A percentile compares a stretch with the other conserved stretches of the same genome.
phyloP scores from a whole-genome alignment of 2,888 invertebrate species.

The Coenonympha glycerion region DNA sequence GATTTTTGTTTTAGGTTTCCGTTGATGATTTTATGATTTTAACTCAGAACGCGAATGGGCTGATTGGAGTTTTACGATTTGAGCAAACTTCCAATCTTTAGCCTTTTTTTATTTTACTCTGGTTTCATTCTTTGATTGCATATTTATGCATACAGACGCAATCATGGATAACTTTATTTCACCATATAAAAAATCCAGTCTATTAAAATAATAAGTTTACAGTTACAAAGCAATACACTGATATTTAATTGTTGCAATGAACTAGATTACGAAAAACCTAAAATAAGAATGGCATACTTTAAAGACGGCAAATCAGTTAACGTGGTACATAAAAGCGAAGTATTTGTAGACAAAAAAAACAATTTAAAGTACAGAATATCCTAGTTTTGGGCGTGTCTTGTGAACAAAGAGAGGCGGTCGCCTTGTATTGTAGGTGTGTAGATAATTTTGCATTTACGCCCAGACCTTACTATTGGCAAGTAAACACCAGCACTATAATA shows the following conservation, averaged over 20 bases:
- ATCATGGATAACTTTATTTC: too few relatives aligned
- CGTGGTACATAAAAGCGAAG: neutral
- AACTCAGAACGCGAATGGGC: neutral
- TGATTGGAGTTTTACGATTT: constrained; percentile 7
- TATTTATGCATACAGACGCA: neutral
- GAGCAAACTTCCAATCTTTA: neutral
- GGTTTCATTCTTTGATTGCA: neutral
- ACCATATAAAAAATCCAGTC: too few relatives aligned
- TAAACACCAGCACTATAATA: too few relatives aligned
- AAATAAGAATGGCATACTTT: too few relatives aligned
- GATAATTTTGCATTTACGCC: constrained; percentile 1
- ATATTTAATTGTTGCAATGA: too few relatives aligned
- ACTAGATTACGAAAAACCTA: too few relatives aligned
- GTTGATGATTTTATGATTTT: constrained; percentile 9
- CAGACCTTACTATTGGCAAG: neutral
- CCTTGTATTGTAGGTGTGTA: neutral
- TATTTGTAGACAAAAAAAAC: neutral
- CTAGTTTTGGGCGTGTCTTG: neutral
- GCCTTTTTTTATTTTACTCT: constrained; percentile 1
- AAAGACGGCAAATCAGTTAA: too few relatives aligned
- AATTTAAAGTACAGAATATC: neutral
- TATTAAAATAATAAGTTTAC: too few relatives aligned
- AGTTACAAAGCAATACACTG: too few relatives aligned
- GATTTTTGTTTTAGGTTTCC: constrained; percentile 17
- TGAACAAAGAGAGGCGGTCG: constrained; percentile 7